These are phyloP conservation scores for Mellilla xanthometata DNA, from an alignment of 2,888 invertebrate species.

Conservation along the genomic window DNA sequence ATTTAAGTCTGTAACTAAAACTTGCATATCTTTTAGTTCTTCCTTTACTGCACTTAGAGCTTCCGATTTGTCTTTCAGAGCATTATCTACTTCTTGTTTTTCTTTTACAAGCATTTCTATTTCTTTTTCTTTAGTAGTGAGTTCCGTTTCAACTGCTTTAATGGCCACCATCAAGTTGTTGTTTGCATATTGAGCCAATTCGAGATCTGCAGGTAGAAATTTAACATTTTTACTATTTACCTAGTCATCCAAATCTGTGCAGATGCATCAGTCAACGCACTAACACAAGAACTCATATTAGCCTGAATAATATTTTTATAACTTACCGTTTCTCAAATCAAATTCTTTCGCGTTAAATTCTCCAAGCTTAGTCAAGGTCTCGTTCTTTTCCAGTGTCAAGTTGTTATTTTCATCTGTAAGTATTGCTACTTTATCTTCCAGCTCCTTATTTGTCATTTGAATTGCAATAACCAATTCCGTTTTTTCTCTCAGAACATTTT, in stretches of 20 bases:
- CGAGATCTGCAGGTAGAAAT: slow-evolving; percentile 2
- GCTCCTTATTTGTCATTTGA: neutral
- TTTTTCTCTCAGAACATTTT: neutral
- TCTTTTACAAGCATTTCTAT: neutral
- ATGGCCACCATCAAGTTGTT: neutral
- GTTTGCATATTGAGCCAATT: neutral
- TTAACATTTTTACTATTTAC: no score
- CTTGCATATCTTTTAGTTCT: neutral
- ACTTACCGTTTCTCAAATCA: slow-evolving; percentile 1
- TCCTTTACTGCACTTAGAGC: neutral
- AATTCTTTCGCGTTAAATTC: neutral
- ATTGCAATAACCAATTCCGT: neutral
- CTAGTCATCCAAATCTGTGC: no score
- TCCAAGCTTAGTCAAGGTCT: neutral
- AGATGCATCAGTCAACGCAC: no score
- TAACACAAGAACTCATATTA: no score
- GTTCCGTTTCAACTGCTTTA: slow-evolving; percentile 1
- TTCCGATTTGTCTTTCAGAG: neutral
- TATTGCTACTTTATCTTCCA: neutral
- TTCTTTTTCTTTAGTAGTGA: neutral
- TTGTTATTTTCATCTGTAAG: slow-evolving; percentile 3
- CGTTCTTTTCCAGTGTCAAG: neutral
- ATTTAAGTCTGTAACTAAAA: neutral
- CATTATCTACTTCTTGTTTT: neutral
- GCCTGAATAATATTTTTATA: no score